Evolutionary conservation across 2,113 vertebrate species (phyloP).

Genomic region (Pterocles burchelli): DNA sequence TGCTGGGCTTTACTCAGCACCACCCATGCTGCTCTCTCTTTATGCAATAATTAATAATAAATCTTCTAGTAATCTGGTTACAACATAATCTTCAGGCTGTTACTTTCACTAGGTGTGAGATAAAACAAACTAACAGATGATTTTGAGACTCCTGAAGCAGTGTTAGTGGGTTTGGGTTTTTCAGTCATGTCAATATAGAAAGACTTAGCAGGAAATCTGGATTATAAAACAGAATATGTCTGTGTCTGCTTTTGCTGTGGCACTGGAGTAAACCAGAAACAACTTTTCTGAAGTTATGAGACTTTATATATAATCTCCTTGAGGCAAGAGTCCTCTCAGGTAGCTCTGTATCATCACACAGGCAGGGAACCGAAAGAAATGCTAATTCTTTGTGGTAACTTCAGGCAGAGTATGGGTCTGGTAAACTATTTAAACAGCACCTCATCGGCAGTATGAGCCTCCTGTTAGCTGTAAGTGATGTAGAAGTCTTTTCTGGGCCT

Average conservation of each 20-base stretch:
- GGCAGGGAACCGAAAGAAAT: neutral
- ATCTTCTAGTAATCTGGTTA: constrained; percentile 9
- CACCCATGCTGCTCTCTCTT: neutral
- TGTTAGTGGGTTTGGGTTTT: neutral
- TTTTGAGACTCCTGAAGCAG: neutral
- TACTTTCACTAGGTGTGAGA: neutral
- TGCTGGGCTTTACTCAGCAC: neutral
- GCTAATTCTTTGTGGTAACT: neutral
- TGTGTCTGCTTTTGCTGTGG: neutral
- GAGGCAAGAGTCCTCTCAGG: neutral
- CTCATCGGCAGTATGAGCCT: neutral
- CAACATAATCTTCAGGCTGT: neutral
- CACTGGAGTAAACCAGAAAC: neutral
- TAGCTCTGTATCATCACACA: neutral
- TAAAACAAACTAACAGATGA: neutral
- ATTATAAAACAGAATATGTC: neutral
- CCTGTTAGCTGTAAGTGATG: neutral
- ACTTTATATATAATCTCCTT: neutral
- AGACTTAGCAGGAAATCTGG: neutral
- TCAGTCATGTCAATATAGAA: neutral
- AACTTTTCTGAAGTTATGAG: neutral
- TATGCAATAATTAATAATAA: neutral
- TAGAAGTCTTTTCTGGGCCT: neutral
- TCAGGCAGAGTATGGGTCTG: neutral
- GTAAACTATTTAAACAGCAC: neutral